A percentile compares a stretch with the other conserved stretches of the same genome.
phyloP scores from a whole-genome alignment of 1,140 invertebrate genomes.

The Notospermus geniculatus region DNA sequence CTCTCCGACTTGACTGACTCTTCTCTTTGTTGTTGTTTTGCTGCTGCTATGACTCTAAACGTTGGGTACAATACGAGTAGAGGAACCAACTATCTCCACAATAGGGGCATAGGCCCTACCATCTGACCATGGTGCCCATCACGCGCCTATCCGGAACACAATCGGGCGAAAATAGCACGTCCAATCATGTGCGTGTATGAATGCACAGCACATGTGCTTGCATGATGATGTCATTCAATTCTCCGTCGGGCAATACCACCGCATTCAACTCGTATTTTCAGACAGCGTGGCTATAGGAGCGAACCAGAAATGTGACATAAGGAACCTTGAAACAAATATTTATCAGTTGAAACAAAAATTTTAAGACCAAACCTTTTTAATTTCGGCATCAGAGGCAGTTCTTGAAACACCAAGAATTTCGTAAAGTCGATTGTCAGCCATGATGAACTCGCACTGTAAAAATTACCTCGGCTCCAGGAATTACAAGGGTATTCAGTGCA shows the following conservation, averaged over 20 bases:
- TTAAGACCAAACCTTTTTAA: conserved; percentile 74
- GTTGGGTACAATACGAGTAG: too few relatives aligned
- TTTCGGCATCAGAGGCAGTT: conserved; percentile 74
- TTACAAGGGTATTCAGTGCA: too few relatives aligned
- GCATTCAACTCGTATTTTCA: neutral
- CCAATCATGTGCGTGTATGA: neutral
- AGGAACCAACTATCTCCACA: too few relatives aligned
- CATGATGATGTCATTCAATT: neutral
- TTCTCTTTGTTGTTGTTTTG: too few relatives aligned
- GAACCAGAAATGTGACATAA: neutral
- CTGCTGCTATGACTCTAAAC: too few relatives aligned
- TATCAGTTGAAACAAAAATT: conserved; percentile 4
- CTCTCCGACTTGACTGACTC: too few relatives aligned
- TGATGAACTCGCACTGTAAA: conserved; percentile 42
- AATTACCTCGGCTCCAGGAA: neutral
- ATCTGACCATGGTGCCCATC: too few relatives aligned
- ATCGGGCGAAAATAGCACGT: too few relatives aligned
- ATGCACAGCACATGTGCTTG: neutral
- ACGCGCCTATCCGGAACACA: too few relatives aligned
- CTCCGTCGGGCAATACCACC: conserved; percentile 5
- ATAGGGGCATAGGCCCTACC: too few relatives aligned
- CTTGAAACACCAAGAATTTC: conserved; percentile 75
- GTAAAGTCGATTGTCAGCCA: conserved; percentile 76
- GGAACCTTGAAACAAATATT: neutral
- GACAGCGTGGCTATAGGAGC: neutral